Evolutionary conservation across 2,797 vertebrate genomes (phyloP).

Genomic region (Buceros bicornis): DNA sequence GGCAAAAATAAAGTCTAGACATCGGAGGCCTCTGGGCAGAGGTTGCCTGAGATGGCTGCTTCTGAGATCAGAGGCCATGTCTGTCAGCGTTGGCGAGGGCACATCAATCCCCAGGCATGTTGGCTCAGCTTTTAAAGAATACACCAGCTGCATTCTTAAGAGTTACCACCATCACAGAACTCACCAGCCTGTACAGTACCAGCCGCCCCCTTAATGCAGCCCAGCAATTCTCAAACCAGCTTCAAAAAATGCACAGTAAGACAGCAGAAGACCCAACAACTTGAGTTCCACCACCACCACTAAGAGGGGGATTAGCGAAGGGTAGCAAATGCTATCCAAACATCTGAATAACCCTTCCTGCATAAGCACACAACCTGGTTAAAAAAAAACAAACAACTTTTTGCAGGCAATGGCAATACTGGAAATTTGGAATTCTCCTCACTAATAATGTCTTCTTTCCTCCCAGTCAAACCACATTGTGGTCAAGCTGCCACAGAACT

Average conservation of each 20-base stretch:
- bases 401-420: background rate
- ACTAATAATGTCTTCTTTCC: background rate
- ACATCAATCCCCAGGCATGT: background rate
- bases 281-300: background rate
- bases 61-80: background rate
- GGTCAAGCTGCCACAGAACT: background rate
- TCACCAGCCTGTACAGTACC: background rate
- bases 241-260: background rate
- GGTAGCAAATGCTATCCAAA: background rate
- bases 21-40: background rate
- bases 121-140: background rate
- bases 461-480: background rate
- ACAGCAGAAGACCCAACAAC: background rate
- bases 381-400: background rate
- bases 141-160: background rate
- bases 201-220: background rate
- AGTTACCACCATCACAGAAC: background rate
- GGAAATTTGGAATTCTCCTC: background rate
- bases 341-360: background rate
- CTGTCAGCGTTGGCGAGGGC: background rate
- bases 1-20: background rate
- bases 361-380: background rate
- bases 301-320: background rate
- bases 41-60: background rate
- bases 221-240: background rate